Base-by-base conservation (phyloP, 2,888 invertebrate species). In the Ectemnius cavifrons region DNA sequence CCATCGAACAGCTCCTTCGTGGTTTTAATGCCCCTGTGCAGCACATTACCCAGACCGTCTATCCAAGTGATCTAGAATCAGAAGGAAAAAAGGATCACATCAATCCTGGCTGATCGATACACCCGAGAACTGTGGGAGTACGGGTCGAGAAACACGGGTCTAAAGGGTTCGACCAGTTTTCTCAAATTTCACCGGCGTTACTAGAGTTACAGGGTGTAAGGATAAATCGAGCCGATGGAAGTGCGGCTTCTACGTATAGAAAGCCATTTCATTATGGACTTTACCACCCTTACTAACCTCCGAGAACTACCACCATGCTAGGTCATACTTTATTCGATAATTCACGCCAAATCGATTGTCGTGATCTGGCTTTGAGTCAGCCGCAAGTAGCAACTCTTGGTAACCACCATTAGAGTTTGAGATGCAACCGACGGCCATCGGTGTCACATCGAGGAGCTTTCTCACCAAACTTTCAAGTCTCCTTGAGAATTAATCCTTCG, bases 61-160 rank as follows among this genome's bases (percentile, higher is more conserved):
- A 97, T 96, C 97, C 97, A 98, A 62, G 97, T 97, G 84, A 98
- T 97, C 95, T 96, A 91, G 11, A 91, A 90, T 75, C 23, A 63
- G 65, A 62, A 8, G 71, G 79, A 0, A 77, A 49, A n/a, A 68
- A 60, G 27, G 18, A 64, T 56, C 58, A 28, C 23, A 45, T n/a
- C 28, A n/a, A 20, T 16, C 63, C 18, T 23, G 6, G 23, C 37
- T 18, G 4, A 4, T 18, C 58, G 47, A 27, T 70, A 61, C 61
- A 66, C 23, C 18, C 37, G 37, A 37, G 59, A 65, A 45, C 60
- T 20, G 23, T 59, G 61, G n/a, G 52, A 52, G 14, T 59, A 58
- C 65, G 57, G 80, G 66, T 69, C 56, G 47, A 73, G 56, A 66
- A 52, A 58, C 63, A 47, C 8, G 61, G 2, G 16, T 13, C 3